Evolutionary conservation across 2,797 vertebrate species (phyloP).

Genomic region (Lemur catta): DNA sequence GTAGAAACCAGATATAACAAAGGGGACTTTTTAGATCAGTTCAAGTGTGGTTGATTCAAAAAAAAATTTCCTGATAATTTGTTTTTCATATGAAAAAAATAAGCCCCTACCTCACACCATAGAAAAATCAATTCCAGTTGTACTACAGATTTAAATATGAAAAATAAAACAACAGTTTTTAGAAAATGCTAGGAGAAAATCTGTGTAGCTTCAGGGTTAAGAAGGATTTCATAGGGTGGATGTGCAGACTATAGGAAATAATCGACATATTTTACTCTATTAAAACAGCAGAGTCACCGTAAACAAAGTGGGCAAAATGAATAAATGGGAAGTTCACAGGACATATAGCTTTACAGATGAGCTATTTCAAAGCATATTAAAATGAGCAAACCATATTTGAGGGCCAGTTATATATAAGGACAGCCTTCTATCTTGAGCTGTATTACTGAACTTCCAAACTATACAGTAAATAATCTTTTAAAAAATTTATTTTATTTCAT

Average conservation of each 20-base stretch:
- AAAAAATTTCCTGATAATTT: not conserved
- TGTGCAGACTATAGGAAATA: not conserved
- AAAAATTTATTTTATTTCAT: not conserved
- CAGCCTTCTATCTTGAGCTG: not conserved
- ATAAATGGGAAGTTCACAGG: not conserved
- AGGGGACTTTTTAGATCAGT: not conserved
- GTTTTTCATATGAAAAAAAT: slow-evolving; percentile 17
- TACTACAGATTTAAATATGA: not conserved
- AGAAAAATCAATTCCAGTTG: not conserved
- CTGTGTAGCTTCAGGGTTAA: not conserved
- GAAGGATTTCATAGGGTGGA: not conserved
- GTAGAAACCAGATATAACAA: not conserved
- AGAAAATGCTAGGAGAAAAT: not conserved
- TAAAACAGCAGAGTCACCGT: not conserved
- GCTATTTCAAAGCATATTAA: not conserved
- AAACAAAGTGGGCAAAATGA: not conserved
- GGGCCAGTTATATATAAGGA: not conserved
- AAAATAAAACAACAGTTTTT: not conserved
- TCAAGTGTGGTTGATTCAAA: not conserved
- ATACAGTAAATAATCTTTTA: not conserved
- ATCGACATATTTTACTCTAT: not conserved
- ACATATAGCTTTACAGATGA: not conserved
- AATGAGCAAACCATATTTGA: not conserved
- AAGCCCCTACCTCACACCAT: not conserved
- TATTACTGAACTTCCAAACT: not conserved